Base-by-base conservation (phyloP, 2,888 invertebrate species). In the Scotopteryx bipunctaria region DNA sequence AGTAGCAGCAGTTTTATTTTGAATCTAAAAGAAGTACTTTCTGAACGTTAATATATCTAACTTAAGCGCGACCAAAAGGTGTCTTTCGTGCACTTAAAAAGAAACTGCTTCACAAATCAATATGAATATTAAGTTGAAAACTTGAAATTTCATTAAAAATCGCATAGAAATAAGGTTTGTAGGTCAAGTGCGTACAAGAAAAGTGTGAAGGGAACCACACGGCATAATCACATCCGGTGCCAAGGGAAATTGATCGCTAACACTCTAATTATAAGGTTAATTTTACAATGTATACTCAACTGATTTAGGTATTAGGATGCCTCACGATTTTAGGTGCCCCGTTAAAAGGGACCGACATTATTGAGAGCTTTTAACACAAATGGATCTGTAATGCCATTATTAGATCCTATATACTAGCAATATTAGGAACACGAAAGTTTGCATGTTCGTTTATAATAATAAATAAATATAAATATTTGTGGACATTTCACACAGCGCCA, bases 291-390 rank as follows among this genome's bases (percentile, higher is more conserved):
- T 36, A 31, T 40, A 5, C 9, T 9, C 4, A 21, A 50, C 41
- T 55, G 43, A 58, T 63, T 60, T 54, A 53, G 54, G 57, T 65
- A 59, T 49, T 55, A 63, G 64, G 59, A 66, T 60, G 59, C 61
- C 41, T 61, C 58, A n/a, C 57, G 63, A 63, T 58, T 68, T 66
- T 57, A 66, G 66, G 69, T 67, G 62, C 47, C 62, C 67, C 64
- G 69, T 72, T 73, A 68, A 69, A 73, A 67, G 67, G 65, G 61
- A 50, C 66, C 66, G 53, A 58, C 60, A 67, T 75, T 73, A 76
- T 75, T 71, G 69, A 68, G 67, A 62, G 78, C 76, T 80, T 72
- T 79, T 66, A 72, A 63, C 63, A 68, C 67, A 74, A 75, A 78
- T 76, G 59, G 64, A 66, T 57, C 55, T 60, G 55, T 72, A 67